Base-by-base conservation (phyloP, 2,888 invertebrate species). In the Heliconius sara region DNA sequence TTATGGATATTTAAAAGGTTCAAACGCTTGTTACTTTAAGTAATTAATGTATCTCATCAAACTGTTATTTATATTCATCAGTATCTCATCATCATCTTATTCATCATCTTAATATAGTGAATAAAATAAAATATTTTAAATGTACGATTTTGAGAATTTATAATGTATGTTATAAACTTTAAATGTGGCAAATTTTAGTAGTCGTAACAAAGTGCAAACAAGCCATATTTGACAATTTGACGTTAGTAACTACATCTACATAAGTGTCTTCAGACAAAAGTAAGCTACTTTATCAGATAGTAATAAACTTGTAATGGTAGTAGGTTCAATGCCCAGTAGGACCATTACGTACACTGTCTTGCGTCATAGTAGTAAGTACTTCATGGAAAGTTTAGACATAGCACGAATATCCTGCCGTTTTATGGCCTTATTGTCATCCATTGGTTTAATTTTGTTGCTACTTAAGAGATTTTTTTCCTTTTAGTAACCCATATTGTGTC, bases 251-350 rank as follows among this genome's bases (percentile, higher is more conserved):
- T 43, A 39, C 43, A 3, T 47, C 57, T 73, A 30, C 57, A 43
- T 65, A 47, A 39, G 65, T 66, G 63, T 47, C 27, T 27, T 5
- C 27, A 43, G 16, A 39, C 27, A 30, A 47, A 47, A 9, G 39
- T 60, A 4, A 63, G 27, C 34, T 71, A 47, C 77, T 47, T 65
- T 77, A 47, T 65, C 30, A 13, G 63, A 25, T 19, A 66, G 67
- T 39, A 78, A 57, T 78, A 78, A 73, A 73, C 65, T 66, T 67
- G 73, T 73, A 60, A 73, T 43, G n/a, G 39, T 47, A 74, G 67
- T 63, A 25, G 47, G 78, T 79, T 79, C 78, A 79, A 74, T 30
- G 78, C 63, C 74, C 78, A 43, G n/a, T 43, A 30, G 68, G 27
- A 60, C 22, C 74, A 75, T 75, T 79, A 70, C 68, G 60, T 68